A percentile compares a stretch with the other conserved stretches of the same genome.
Conservation (phyloP, 2,888 invertebrate genomes). For the Rhingia campestris region DNA sequence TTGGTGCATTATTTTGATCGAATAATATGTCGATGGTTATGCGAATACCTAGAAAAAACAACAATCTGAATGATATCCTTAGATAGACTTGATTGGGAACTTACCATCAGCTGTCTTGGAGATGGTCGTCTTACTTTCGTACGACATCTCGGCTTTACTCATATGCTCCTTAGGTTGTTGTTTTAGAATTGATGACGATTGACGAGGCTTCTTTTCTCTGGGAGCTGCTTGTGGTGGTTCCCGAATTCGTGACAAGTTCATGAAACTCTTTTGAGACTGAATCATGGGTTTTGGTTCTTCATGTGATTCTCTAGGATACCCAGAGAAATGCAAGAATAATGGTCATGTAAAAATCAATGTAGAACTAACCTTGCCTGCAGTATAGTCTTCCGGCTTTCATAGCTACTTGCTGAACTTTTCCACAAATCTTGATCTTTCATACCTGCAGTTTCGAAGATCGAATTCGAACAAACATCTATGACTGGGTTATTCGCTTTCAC, state of each 20-base stretch:
- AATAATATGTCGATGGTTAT: slow-evolving; percentile 81
- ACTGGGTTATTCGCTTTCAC: slow-evolving; percentile 49
- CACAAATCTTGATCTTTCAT: slow-evolving; percentile 33
- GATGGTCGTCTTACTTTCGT: slow-evolving; percentile 81
- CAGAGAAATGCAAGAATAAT: neutral
- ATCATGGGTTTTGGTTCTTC: slow-evolving; percentile 5
- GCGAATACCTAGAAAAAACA: slow-evolving; percentile 78
- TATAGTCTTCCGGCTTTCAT: slow-evolving; percentile 30
- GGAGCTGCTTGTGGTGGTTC: slow-evolving; percentile 55
- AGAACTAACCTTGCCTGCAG: slow-evolving; percentile 23
- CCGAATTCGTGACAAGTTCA: slow-evolving; percentile 56
- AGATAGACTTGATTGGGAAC: neutral
- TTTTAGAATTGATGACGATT: neutral
- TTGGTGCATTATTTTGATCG: slow-evolving; percentile 76
- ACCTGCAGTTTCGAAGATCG: slow-evolving; percentile 62
- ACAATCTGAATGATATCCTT: neutral
- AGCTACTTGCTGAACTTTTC: slow-evolving; percentile 30
- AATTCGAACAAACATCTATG: slow-evolving; percentile 18
- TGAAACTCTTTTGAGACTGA: slow-evolving; percentile 59
- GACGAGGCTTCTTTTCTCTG: slow-evolving; percentile 42
- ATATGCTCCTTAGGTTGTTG: slow-evolving; percentile 5
- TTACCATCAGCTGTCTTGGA: slow-evolving; percentile 80
- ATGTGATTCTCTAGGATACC: slow-evolving; percentile 26
- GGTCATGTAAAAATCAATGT: no score
- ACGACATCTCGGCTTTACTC: slow-evolving; percentile 75